Evolutionary conservation across 2,888 invertebrate species (phyloP).

Genomic region (Rotaria socialis): DNA sequence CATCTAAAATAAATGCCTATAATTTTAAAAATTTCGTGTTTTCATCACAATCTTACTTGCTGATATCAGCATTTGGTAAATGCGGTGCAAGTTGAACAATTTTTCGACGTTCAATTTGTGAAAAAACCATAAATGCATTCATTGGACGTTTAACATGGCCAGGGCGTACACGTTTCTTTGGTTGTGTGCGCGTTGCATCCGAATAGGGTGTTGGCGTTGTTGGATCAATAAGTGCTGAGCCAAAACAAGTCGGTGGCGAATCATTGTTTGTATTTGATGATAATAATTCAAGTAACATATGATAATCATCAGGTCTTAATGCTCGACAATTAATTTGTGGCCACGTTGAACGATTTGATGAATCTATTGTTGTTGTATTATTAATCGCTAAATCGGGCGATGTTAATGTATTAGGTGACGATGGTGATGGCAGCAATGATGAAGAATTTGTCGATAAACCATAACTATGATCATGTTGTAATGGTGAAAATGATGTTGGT

Average conservation of each 20-base stretch:
- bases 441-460: constrained; percentile 1
- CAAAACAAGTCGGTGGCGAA: background rate
- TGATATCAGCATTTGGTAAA: constrained; percentile 97
- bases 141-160: constrained; percentile 75
- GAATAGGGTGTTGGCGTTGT: background rate
- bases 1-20: background rate
- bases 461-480: constrained; percentile 21
- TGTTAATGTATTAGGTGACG: background rate
- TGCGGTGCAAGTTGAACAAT: constrained; percentile 92
- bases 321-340: constrained; percentile 22
- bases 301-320: constrained; percentile 18
- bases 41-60: constrained; percentile 65
- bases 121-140: constrained; percentile 99
- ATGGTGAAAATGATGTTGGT: constrained; percentile 3
- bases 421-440: background rate
- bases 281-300: constrained; percentile 14
- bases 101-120: constrained; percentile 90
- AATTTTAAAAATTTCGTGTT: constrained; percentile 41
- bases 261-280: background rate
- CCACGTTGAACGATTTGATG: background rate
- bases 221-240: constrained; percentile 22
- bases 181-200: background rate
- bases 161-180: background rate
- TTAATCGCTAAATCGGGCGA: background rate
- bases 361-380: background rate